Base-by-base conservation (phyloP, 2,888 invertebrate species). In the Eilema sororculum region DNA sequence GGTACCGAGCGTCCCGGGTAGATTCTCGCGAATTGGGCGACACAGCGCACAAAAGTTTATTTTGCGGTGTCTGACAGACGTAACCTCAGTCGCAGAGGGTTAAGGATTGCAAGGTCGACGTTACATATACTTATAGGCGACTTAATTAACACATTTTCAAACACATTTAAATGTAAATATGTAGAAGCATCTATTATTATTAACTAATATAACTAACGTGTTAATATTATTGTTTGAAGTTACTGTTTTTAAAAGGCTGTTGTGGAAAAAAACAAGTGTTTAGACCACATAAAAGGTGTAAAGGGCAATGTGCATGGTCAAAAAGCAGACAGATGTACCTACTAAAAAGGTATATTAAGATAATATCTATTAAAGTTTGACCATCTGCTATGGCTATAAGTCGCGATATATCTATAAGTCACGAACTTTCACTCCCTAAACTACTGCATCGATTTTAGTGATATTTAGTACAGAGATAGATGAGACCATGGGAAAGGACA, bases 141-240 rank as follows among this genome's bases (percentile, higher is more conserved):
- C 57, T 57, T 57, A 30, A 57, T 65, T 65, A 65, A 57, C 65
- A 37, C 56, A 16, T 56, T 65, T 65, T 65, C 33, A 33, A 57
- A 65, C 33, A 57, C 24, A 65, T 65, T 57, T 65, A 33, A 24
- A 65, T 65, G 33, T 22, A 57, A 65, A 65, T 57, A 65, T 24
- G 37, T 57, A 57, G 24, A 22, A 56, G 60, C 16, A 33, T 33
- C 60, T 60, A 30, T 33, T 60, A 60, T 30, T 30, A 20, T 30
- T 30, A 20, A 20, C 33, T n/a, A 52, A n/a, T n/a, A n/a, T 20
- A 52, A 52, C 52, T 52, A 52, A 52, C 52, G 52, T n/a, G 0
- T 9, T 52, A 8, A 52, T 52, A 52, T 52, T 52, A 52, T 52
- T 52, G n/a, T 52, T 9, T n/a, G n/a, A 52, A 20, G n/a, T n/a